Evolutionary conservation across 2,888 invertebrate species (phyloP), one percentile per base, ranked within the genome.

Genomic region (Morpho achilles): DNA sequence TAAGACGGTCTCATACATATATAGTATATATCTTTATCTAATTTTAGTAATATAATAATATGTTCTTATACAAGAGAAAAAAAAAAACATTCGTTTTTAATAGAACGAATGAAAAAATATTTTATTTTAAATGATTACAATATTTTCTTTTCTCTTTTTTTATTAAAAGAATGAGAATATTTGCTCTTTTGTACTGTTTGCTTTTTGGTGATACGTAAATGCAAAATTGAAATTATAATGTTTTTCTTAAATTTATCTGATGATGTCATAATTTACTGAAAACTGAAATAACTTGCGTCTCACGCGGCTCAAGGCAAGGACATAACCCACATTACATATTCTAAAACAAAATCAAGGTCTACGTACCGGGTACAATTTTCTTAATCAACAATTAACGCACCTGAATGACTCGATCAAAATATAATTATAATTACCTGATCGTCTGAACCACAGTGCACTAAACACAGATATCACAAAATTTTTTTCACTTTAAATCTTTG

Each of bases 221-320:
- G 32, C 32, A 32, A 32, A 32, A 32, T 32, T 0, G 3, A 32
- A 32, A 32, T 32, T 32, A 32, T 32, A 32, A 32, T 32, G 32
- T 32, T 32, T 32, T 32, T 32, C 5, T 32, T 32, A 32, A 32
- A 32, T 32, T 32, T 32, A 32, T 32, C 5, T 32, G n/a, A 43
- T 39, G 43, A 56, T 10, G 55, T 48, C 48, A 42, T 59, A 53
- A 32, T 53, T 62, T 47, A 61, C 47, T n/a, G 54, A 58, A 64
- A 62, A 61, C 56, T 52, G 23, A 84, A 90, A 90, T 89, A 89
- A 81, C 84, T 72, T 64, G 63, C 79, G 77, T 77, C 79, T 86
- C 84, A 80, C 72, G 69, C 70, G 68, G 77, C 74, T 80, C 89
- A 89, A 89, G 89, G 90, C 77, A 83, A 87, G 80, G 80, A 83